These are phyloP conservation scores for Drosophila novamexicana DNA, from an alignment of 1,140 invertebrate genomes.

Conservation along the genomic window DNA sequence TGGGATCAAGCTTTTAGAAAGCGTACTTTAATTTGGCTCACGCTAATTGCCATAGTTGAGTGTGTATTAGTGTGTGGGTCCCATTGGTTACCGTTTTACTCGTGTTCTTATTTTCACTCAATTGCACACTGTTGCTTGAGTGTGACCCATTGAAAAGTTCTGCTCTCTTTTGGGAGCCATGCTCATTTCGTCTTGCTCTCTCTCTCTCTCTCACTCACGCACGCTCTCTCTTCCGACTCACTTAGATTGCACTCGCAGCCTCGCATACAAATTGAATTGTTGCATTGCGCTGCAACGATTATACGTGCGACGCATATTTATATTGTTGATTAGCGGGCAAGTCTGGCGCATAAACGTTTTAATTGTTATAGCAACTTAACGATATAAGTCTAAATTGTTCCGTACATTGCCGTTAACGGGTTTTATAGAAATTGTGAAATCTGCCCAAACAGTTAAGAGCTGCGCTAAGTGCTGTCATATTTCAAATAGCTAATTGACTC, in stretches of 20 bases:
- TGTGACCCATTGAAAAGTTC: neutral
- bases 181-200: neutral
- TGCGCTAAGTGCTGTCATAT: neutral
- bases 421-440: conserved; percentile 17
- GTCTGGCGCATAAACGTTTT: conserved; percentile 1
- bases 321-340: conserved; percentile 9
- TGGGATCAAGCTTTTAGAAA: too few species aligned
- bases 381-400: conserved; percentile 10
- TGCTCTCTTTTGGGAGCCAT: neutral
- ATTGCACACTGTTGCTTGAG: neutral
- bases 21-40: too few species aligned
- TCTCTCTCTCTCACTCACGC: neutral
- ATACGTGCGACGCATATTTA: conserved; percentile 26
- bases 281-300: conserved; percentile 3
- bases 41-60: too few species aligned
- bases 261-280: neutral
- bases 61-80: too few species aligned
- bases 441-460: neutral
- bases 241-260: neutral
- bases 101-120: neutral
- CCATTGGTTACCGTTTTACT: too few species aligned
- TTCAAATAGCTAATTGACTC: conserved; percentile 3
- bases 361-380: conserved; percentile 29
- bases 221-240: neutral
- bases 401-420: conserved; percentile 13